Evolutionary conservation across 2,888 invertebrate genomes (phyloP).

Genomic region (Leucania comma): DNA sequence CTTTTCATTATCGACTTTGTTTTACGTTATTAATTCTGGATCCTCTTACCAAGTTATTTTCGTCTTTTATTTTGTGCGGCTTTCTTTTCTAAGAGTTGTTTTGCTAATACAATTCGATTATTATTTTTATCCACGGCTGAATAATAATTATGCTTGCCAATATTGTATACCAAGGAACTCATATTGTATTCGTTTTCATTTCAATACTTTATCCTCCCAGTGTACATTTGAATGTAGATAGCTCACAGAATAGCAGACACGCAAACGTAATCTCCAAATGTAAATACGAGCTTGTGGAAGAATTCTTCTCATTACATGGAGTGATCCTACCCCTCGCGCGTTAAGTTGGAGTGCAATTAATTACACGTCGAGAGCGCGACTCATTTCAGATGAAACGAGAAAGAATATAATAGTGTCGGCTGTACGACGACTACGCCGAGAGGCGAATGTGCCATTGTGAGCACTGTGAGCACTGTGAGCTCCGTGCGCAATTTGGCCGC

Average conservation of each 20-base stretch:
- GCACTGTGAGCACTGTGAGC: slow-evolving; percentile 6
- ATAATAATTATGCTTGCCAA: slow-evolving; percentile 9
- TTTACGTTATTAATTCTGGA: slow-evolving; percentile 18
- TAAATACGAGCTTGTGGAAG: slow-evolving; percentile 52
- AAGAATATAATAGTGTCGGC: slow-evolving; percentile 61
- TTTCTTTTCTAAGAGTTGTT: background rate
- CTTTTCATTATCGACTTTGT: slow-evolving; percentile 29
- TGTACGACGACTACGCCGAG: slow-evolving; percentile 17
- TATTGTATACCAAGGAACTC: background rate
- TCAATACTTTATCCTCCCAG: slow-evolving; percentile 6
- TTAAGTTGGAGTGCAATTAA: slow-evolving; percentile 64
- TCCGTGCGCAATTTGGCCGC: slow-evolving; percentile 1
- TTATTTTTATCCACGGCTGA: slow-evolving; percentile 6
- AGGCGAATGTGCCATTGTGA: slow-evolving; percentile 32
- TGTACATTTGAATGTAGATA: slow-evolving; percentile 25
- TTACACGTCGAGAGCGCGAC: slow-evolving; percentile 57
- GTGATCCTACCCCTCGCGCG: slow-evolving; percentile 53
- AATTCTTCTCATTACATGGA: slow-evolving; percentile 56
- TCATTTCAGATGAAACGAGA: slow-evolving; percentile 55
- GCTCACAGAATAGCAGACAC: slow-evolving; percentile 16
- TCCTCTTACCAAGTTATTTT: background rate
- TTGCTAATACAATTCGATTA: slow-evolving; percentile 11
- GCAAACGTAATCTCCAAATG: slow-evolving; percentile 47
- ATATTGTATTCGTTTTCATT: slow-evolving; percentile 10
- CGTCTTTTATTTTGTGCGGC: background rate